Base-by-base conservation (phyloP, 2,888 invertebrate species). In the Sarcophaga subvicina region DNA sequence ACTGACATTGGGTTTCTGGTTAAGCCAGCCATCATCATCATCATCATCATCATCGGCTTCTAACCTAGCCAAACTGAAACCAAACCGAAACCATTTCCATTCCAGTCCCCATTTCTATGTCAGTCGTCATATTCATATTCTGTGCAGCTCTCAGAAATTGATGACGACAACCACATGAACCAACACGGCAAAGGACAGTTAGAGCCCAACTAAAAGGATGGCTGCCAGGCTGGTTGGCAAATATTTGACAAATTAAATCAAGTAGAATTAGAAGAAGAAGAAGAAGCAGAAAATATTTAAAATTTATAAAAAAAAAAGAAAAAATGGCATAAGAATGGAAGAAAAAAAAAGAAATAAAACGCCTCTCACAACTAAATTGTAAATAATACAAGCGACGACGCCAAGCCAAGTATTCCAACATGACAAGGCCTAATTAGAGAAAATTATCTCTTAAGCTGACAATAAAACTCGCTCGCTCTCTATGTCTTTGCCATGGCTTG, bases 231-330 rank as follows among this genome's bases (percentile, higher is more conserved):
- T 37, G 6, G 37, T 10, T 84, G 63, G 76, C 83, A 87, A 87
- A 87, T 87, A 87, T 87, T 87, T 87, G 87, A 79, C 84, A 87
- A 84, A 87, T 87, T 87, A 87, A 87, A 87, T 87, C 83, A 87
- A 37, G 71, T 25, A 81, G 80, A 87, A 81, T 75, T 22, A 1
- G 22, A 71, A 84, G 87, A 1, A 37, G 37, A 1, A 10, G 8
- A 37, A 8, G 37, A 1, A 37, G 10, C 27, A 27, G 2, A 37
- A 37, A 37, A 37, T 37, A 37, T 37, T 78, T 81, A 84, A 84
- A 87, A 87, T 87, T 82, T 81, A 60, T 83, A 79, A 79, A 37
- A 59, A 72, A 54, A 59, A 54, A 25, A 72, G 27, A n/a, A 59
- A 37, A 60, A 20, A 11, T 8, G 64, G 54, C 37, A 17, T 11